These are phyloP conservation scores for Champsocephalus esox DNA, from an alignment of 2,797 vertebrate species.

Conservation along the genomic window DNA sequence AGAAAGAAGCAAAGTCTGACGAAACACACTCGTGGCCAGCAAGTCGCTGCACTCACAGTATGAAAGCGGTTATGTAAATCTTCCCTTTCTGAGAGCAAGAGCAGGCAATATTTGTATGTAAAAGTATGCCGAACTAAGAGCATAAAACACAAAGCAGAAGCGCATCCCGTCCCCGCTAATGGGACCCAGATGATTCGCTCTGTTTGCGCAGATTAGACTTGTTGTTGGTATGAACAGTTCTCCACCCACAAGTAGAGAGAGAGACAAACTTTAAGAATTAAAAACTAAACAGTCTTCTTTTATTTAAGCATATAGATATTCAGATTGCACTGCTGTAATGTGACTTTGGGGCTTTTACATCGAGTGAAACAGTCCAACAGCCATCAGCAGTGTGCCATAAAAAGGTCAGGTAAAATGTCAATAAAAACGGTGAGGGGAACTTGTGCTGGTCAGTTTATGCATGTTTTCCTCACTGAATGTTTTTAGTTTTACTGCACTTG, in stretches of 20 bases:
- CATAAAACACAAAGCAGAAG: constrained; percentile 28
- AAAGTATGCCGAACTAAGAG: constrained; percentile 19
- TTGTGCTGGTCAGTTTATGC: background rate
- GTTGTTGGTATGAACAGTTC: constrained; percentile 48
- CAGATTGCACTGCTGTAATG: constrained; percentile 19
- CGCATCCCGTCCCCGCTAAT: constrained; percentile 39
- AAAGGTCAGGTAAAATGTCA: constrained; percentile 13
- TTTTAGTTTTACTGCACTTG: background rate
- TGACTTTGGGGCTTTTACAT: constrained; percentile 1
- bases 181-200: constrained; percentile 52
- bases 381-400: constrained; percentile 14
- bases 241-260: constrained; percentile 46
- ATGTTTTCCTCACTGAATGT: background rate
- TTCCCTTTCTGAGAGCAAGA: constrained; percentile 41
- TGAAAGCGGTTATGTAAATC: constrained; percentile 36
- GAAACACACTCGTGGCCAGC: constrained; percentile 46
- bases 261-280: constrained; percentile 35
- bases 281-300: constrained; percentile 20
- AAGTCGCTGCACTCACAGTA: constrained; percentile 35
- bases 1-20: constrained; percentile 10
- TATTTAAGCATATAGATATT: background rate
- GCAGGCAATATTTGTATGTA: constrained; percentile 23
- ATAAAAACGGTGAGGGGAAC: background rate
- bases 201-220: constrained; percentile 59
- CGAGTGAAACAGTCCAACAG: constrained; percentile 24